phyloP scores from a whole-genome alignment of 37 sponge, comb jelly and placozoan genomes.

The Tethya wilhelma region DNA sequence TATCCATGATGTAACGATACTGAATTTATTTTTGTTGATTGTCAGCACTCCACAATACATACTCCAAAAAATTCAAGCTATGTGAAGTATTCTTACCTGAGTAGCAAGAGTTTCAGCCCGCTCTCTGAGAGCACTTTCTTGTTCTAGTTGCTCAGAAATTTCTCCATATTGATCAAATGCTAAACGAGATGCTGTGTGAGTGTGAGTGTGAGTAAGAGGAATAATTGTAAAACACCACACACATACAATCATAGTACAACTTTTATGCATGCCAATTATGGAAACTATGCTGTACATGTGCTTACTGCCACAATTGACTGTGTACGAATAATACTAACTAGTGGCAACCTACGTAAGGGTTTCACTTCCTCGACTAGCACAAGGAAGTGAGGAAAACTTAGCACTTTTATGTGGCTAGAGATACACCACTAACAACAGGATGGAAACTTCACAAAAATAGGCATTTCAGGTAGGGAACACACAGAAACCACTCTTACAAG shows the following conservation, averaged over 20 bases:
- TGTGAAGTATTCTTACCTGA: conserved; percentile 36
- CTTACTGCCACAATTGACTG: too few relatives aligned
- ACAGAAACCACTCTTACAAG: too few relatives aligned
- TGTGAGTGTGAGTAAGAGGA: background rate
- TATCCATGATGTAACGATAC: background rate
- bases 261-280: background rate
- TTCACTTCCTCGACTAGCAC: too few relatives aligned
- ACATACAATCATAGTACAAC: background rate
- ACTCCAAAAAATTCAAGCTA: background rate
- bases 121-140: conserved; percentile 57
- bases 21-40: background rate
- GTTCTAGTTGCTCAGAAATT: conserved; percentile 62
- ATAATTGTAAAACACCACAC: background rate
- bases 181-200: conserved; percentile 37
- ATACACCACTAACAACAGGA: too few relatives aligned
- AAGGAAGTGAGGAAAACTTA: too few relatives aligned
- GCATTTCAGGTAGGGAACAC: too few relatives aligned
- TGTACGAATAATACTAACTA: too few relatives aligned
- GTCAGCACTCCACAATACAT: too few relatives aligned
- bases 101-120: conserved; percentile 73
- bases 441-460: too few relatives aligned
- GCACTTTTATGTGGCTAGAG: too few relatives aligned
- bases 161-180: conserved; percentile 82
- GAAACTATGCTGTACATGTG: too few relatives aligned
- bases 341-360: too few relatives aligned